Percentiles rank a stretch among this genome's conserved stretches.
These are phyloP conservation scores for Rhinichthys klamathensis DNA, from an alignment of 2,113 vertebrate species.

Conservation along the genomic window DNA sequence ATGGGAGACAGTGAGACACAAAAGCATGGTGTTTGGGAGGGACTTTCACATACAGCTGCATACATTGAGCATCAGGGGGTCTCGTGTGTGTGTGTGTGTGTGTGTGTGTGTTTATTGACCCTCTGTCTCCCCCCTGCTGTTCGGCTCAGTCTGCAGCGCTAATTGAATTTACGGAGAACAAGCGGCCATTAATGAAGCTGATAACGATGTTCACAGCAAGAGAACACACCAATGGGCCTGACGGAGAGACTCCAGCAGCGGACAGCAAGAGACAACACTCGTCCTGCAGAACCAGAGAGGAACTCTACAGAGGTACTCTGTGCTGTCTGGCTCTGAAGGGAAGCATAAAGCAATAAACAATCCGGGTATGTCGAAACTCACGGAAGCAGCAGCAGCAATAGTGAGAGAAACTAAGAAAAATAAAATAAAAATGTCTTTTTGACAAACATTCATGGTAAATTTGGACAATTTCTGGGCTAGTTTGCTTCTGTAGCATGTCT, in stretches of 20 bases:
- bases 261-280: conserved; percentile 6
- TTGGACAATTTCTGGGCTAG: not conserved
- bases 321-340: conserved; percentile 70
- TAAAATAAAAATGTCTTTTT: too few relatives aligned
- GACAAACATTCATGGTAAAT: not conserved
- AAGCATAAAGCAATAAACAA: conserved; percentile 77
- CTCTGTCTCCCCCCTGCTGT: conserved; percentile 56
- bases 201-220: conserved; percentile 21
- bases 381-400: not conserved
- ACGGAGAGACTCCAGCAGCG: conserved; percentile 48
- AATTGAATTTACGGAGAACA: conserved; percentile 77
- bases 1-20: conserved; percentile 10
- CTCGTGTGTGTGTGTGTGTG: not conserved
- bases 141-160: conserved; percentile 70
- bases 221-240: not conserved
- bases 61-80: conserved; percentile 19
- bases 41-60: conserved; percentile 26
- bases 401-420: not conserved
- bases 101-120: conserved; percentile 10
- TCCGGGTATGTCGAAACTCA: conserved; percentile 51
- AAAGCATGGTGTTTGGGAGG: conserved; percentile 37
- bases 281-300: conserved; percentile 27
- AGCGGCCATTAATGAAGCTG: conserved; percentile 72
- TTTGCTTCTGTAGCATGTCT: not conserved
- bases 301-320: conserved; percentile 46